Base-by-base conservation (phyloP, 2,113 vertebrate genomes). In the Lepus americanus region DNA sequence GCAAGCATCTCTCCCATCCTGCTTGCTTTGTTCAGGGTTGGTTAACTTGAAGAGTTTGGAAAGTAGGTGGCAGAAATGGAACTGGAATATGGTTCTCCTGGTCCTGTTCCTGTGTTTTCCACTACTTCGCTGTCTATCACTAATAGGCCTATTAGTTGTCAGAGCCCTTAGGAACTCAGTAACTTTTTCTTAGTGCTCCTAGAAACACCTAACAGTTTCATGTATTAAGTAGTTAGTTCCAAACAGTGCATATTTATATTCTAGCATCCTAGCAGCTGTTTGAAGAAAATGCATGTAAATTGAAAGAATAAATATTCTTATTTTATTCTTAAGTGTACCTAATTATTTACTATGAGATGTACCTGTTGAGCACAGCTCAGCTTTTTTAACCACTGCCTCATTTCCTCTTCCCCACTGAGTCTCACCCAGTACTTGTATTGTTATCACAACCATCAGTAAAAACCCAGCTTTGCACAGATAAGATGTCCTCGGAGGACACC, bases 281-380 rank as follows among this genome's bases (percentile, higher is more conserved):
- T 53, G 31, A 61, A 84, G 79, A 76, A 9, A 69, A 49, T 67
- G 66, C 7, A 25, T 31, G 3, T 14, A 84, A 66, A 20, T 51
- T 82, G 55, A 87, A 90, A 51, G 23, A 87, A 33, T 88, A 63
- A 81, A 55, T 61, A 44, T 76, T 93, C 90, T 79, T 36, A 76
- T 70, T 89, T 64, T 5, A 53, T 90, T 53, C 51, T 67, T 29
- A 90, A 78, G 55, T 10, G 1, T 39, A 16, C 29, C 49, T 25
- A 63, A 0, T n/a, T 69, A 44, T 55, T 53, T 96, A 16, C 55
- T 78, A 2, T 53, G 17, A 23, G 39, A 36, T 66, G 33, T 29
- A 25, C 33, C 14, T 80, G 5, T 13, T 59, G 19, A 31, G 25
- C 44, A 19, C 33, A n/a, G 19, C 64, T 70, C 44, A 61, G 23